A percentile compares a stretch with the other conserved stretches of the same genome.
phyloP scores from a whole-genome alignment of 2,888 invertebrate genomes.

The Crossocerus cetratus region DNA sequence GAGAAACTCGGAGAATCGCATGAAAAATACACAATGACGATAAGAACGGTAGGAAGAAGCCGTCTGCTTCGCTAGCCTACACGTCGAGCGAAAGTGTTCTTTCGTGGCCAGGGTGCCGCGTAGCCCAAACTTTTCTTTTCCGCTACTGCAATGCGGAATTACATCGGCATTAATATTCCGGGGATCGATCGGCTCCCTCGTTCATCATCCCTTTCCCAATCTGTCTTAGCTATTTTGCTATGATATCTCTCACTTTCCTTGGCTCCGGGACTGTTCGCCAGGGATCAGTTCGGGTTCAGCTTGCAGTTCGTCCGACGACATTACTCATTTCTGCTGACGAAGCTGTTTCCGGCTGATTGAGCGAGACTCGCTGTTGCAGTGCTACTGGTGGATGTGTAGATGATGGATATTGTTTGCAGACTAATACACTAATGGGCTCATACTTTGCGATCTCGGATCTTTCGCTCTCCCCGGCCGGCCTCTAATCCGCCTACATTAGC shows the following conservation, averaged over 20 bases:
- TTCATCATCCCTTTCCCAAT: slow-evolving; percentile 40
- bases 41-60: slow-evolving; percentile 12
- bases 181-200: slow-evolving; percentile 36
- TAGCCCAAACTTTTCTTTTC: slow-evolving; percentile 18
- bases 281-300: not conserved
- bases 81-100: not conserved
- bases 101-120: not conserved
- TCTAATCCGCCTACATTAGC: not conserved
- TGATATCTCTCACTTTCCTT: slow-evolving; percentile 36
- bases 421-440: not conserved
- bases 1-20: slow-evolving; percentile 9
- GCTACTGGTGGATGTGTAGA: not conserved
- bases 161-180: slow-evolving; percentile 49
- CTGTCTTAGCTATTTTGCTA: not conserved
- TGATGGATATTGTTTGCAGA: slow-evolving; percentile 5
- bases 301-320: too few species aligned
- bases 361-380: too few species aligned
- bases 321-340: too few species aligned
- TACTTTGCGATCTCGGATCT: not conserved
- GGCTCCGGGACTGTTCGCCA: slow-evolving; percentile 17
- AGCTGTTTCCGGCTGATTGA: too few species aligned
- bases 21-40: slow-evolving; percentile 28
- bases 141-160: slow-evolving; percentile 46
- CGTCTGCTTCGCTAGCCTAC: not conserved
- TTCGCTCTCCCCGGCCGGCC: not conserved